A percentile compares a stretch with the other conserved stretches of the same genome.
Evolutionary conservation across 2,113 vertebrate genomes (phyloP).

Genomic region (Dromiciops gliroides): DNA sequence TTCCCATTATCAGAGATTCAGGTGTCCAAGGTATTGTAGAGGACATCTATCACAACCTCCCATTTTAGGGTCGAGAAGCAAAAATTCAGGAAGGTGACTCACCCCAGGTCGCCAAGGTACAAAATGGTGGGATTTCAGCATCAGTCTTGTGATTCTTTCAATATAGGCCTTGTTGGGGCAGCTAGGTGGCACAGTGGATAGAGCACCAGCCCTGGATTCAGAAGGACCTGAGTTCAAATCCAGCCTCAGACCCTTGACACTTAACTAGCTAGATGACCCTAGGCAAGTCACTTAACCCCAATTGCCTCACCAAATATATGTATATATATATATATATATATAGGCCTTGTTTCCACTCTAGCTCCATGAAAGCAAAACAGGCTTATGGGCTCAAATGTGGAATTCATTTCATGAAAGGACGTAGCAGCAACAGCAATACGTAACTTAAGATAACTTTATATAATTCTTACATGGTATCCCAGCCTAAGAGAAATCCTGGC

Average conservation of each 20-base stretch:
- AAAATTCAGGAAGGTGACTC: background rate
- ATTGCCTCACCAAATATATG: no score
- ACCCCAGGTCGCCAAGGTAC: background rate
- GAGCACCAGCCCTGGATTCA: no score
- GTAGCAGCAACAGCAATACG: background rate
- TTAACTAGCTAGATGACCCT: no score
- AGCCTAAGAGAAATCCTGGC: background rate
- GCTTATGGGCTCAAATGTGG: background rate
- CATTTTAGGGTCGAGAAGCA: background rate
- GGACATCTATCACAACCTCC: background rate
- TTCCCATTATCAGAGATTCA: background rate
- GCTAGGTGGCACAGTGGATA: no score
- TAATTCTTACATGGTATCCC: background rate
- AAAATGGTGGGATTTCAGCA: background rate
- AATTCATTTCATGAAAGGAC: conserved; percentile 22
- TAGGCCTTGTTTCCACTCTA: background rate
- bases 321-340: no score
- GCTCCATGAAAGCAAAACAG: conserved; percentile 3
- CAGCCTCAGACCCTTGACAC: no score
- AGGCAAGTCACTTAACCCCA: no score
- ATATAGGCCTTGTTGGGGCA: background rate
- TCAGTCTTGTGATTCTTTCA: background rate
- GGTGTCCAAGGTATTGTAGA: background rate
- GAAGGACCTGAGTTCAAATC: no score
- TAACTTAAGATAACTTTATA: background rate